Percentiles rank a stretch among this genome's conserved stretches.
Evolutionary conservation across 2,797 vertebrate genomes (phyloP).

Genomic region (Apodemus agrarius): DNA sequence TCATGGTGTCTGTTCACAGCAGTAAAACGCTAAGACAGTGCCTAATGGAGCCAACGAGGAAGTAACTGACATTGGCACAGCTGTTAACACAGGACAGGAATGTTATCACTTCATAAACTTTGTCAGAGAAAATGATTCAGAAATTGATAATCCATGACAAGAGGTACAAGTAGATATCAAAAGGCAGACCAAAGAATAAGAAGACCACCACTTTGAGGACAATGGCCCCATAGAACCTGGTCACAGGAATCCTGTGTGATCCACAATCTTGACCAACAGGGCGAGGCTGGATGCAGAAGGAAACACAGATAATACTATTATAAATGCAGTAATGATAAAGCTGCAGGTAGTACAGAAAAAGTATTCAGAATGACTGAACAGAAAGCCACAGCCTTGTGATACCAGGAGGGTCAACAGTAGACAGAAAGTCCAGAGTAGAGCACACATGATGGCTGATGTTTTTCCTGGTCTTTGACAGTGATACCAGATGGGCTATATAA

Average conservation of each 20-base stretch:
- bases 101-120: fast-evolving
- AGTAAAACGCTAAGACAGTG: too few relatives aligned
- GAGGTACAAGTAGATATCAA: not conserved
- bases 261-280: not conserved
- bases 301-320: not conserved
- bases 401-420: not conserved
- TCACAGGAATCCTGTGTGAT: not conserved
- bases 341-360: fast-evolving
- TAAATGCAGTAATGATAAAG: too few relatives aligned
- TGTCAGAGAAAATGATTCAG: fast-evolving
- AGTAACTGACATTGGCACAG: constrained; percentile 5
- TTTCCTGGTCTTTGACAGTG: not conserved
- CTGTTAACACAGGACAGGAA: not conserved
- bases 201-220: not conserved
- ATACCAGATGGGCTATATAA: not conserved
- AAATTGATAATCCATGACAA: fast-evolving
- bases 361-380: fast-evolving
- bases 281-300: not conserved
- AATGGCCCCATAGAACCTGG: not conserved
- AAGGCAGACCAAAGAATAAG: constrained; percentile 17
- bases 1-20: too few relatives aligned
- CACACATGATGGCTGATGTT: not conserved
- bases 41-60: not conserved
- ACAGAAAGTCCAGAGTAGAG: not conserved
- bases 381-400: fast-evolving